These are phyloP conservation scores for Momotus momota DNA, from an alignment of 2,797 vertebrate genomes.

Conservation along the genomic window DNA sequence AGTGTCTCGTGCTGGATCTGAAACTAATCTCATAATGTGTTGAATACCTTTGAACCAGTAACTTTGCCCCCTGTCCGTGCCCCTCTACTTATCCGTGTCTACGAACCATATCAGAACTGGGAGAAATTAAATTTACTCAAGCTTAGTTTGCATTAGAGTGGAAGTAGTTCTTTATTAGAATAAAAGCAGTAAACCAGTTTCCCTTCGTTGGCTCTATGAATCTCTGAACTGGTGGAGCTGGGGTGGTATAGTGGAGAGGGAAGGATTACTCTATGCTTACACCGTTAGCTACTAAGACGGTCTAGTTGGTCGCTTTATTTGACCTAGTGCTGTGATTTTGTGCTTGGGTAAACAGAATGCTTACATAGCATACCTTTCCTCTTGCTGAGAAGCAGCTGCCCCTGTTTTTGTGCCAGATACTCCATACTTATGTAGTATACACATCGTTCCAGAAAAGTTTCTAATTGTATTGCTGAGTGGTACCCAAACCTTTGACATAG, in stretches of 20 bases:
- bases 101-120: not conserved
- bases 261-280: not conserved
- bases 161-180: not conserved
- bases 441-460: rapidly evolving
- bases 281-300: not conserved
- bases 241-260: not conserved
- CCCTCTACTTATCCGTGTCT: not conserved
- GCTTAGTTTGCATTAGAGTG: not conserved
- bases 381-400: not conserved
- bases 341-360: not conserved
- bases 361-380: not conserved
- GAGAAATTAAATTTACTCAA: not conserved
- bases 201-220: not conserved
- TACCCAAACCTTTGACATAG: not conserved
- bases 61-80: not conserved
- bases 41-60: not conserved
- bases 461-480: rapidly evolving
- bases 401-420: not conserved
- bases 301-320: not conserved
- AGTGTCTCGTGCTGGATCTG: not conserved
- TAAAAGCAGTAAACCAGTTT: not conserved
- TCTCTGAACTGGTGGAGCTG: not conserved
- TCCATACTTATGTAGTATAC: not conserved
- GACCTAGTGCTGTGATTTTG: not conserved
- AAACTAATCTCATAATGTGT: not conserved